A percentile compares a stretch with the other conserved stretches of the same genome.
Conservation (phyloP, 2,113 vertebrate genomes). For the Bufo bufo region DNA sequence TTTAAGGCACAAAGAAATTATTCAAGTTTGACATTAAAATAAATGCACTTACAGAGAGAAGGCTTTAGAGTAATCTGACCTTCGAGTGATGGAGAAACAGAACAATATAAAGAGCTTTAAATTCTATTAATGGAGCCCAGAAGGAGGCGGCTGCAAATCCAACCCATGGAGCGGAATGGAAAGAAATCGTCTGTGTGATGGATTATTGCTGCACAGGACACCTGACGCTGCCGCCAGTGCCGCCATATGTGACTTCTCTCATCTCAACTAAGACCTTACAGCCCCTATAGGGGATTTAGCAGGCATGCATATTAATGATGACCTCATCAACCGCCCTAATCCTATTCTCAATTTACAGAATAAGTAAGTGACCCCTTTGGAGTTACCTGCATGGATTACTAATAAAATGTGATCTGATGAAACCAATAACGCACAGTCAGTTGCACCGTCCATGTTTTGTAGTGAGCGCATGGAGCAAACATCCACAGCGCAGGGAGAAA, state of each 20-base stretch:
- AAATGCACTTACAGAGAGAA: background rate
- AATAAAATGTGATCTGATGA: too few species aligned
- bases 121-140: background rate
- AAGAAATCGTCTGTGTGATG: background rate
- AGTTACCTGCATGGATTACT: too few species aligned
- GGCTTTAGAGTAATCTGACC: background rate
- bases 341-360: too few species aligned
- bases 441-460: too few species aligned
- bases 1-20: conserved; percentile 24
- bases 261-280: background rate
- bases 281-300: background rate
- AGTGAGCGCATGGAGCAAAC: too few species aligned
- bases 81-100: background rate
- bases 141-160: background rate
- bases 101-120: background rate
- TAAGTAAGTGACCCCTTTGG: too few species aligned
- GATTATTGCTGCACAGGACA: background rate
- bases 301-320: background rate
- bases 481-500: too few species aligned
- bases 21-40: conserved; percentile 15
- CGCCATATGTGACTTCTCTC: background rate
- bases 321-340: background rate
- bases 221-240: background rate
- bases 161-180: background rate
- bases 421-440: too few species aligned